Conservation (phyloP, 2,797 vertebrate species). For the Myotis findleyi region DNA sequence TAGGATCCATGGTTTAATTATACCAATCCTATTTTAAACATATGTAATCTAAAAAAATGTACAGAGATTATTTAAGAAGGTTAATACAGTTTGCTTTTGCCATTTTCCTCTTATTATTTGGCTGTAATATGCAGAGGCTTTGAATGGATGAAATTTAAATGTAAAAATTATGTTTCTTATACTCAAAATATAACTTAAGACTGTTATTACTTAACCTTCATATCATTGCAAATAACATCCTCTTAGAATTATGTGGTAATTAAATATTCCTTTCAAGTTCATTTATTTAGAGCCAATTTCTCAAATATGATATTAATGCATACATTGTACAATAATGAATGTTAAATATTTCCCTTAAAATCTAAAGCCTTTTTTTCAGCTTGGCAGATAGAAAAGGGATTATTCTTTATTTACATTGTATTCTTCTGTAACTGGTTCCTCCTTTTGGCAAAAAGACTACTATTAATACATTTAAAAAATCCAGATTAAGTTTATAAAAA, state of each 20-base stretch:
- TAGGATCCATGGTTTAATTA: not conserved
- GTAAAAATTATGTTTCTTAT: not conserved
- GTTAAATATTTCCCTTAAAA: not conserved
- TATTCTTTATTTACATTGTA: not conserved
- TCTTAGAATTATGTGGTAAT: conserved; percentile 2
- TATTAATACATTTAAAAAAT: not conserved
- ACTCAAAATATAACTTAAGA: not conserved
- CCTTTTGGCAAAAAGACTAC: conserved; percentile 35
- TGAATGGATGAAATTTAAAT: not conserved
- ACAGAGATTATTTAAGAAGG: not conserved
- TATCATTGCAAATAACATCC: not conserved
- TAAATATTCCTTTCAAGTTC: not conserved
- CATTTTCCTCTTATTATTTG: not conserved
- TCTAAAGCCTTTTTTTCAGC: not conserved
- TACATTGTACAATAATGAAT: not conserved
- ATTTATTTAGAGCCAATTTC: not conserved
- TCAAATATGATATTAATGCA: not conserved
- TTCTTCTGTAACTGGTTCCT: not conserved
- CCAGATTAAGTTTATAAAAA: not conserved
- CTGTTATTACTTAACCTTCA: not conserved
- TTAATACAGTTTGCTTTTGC: not conserved
- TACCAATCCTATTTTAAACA: not conserved
- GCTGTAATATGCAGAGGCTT: not conserved
- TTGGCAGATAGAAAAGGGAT: not conserved
- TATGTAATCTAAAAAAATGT: not conserved